Percentiles rank a stretch among this genome's conserved stretches.
phyloP scores from a whole-genome alignment of 2,797 vertebrate species.

The Dicrostonyx torquatus region DNA sequence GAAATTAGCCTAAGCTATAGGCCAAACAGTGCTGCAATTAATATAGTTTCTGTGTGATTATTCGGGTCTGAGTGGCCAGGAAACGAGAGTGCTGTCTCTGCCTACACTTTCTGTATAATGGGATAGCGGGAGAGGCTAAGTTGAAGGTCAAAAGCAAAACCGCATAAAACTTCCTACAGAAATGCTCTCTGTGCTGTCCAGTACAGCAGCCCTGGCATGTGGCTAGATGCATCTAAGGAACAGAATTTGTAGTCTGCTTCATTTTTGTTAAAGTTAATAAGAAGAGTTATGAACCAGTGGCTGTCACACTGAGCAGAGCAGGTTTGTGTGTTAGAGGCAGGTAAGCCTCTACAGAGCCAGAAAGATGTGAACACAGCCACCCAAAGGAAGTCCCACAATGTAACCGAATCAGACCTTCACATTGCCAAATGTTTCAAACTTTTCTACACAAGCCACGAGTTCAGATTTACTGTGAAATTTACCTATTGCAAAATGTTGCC shows the following conservation, averaged over 20 bases:
- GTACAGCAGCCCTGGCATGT: not conserved
- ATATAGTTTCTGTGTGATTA: too few relatives aligned
- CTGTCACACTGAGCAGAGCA: not conserved
- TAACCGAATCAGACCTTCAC: not conserved
- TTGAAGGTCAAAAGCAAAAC: not conserved
- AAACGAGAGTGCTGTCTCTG: too few relatives aligned
- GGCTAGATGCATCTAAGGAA: not conserved
- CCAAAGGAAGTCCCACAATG: not conserved
- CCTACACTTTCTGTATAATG: too few relatives aligned
- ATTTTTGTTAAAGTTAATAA: not conserved
- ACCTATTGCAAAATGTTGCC: constrained; percentile 12
- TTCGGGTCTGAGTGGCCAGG: too few relatives aligned
- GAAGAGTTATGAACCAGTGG: not conserved
- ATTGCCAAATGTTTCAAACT: not conserved
- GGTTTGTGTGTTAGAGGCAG: not conserved
- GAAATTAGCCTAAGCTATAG: too few relatives aligned
- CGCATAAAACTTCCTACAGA: not conserved
- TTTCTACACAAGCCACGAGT: constrained; percentile 17
- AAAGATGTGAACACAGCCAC: not conserved
- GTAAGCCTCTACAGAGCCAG: not conserved
- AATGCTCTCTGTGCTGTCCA: not conserved
- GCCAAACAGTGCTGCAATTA: too few relatives aligned
- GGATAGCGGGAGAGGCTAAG: not conserved
- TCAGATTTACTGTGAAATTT: not conserved
- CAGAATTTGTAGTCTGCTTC: not conserved